Percentiles rank a stretch among this genome's conserved stretches.
These are phyloP conservation scores for Ptilorrhoa leucosticta DNA, from an alignment of 2,113 vertebrate species.

Conservation along the genomic window DNA sequence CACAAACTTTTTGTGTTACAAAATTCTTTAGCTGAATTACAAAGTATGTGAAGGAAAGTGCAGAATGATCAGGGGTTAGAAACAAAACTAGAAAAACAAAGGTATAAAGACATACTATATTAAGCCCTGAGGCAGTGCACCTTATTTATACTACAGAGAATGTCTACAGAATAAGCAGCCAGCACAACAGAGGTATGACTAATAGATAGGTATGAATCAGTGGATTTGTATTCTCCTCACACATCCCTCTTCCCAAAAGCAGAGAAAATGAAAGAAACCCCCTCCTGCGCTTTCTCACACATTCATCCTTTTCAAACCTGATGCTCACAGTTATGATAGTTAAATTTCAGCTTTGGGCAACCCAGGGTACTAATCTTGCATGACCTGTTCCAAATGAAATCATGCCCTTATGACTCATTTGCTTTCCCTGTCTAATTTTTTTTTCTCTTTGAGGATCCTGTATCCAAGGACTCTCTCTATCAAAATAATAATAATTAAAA, in stretches of 20 bases:
- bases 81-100: slow-evolving; percentile 26
- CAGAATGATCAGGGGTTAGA: neutral
- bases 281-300: slow-evolving; percentile 15
- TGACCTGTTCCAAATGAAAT: slow-evolving; percentile 23
- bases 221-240: slow-evolving; percentile 43
- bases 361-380: neutral
- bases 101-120: slow-evolving; percentile 34
- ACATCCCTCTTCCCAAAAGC: neutral
- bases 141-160: slow-evolving; percentile 56
- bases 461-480: neutral
- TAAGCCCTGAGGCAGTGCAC: slow-evolving; percentile 37
- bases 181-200: slow-evolving; percentile 56
- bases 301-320: slow-evolving; percentile 33
- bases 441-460: neutral
- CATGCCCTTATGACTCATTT: slow-evolving; percentile 18
- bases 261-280: slow-evolving; percentile 42
- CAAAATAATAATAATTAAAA: neutral
- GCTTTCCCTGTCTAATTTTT: neutral
- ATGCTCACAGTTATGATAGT: slow-evolving; percentile 17
- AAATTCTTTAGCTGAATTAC: neutral
- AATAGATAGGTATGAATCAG: slow-evolving; percentile 44
- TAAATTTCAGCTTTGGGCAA: slow-evolving; percentile 31
- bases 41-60: neutral
- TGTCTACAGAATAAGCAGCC: slow-evolving; percentile 50
- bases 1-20: neutral